Conservation (phyloP, 2,888 invertebrate species). For the Hemaris fuciformis region DNA sequence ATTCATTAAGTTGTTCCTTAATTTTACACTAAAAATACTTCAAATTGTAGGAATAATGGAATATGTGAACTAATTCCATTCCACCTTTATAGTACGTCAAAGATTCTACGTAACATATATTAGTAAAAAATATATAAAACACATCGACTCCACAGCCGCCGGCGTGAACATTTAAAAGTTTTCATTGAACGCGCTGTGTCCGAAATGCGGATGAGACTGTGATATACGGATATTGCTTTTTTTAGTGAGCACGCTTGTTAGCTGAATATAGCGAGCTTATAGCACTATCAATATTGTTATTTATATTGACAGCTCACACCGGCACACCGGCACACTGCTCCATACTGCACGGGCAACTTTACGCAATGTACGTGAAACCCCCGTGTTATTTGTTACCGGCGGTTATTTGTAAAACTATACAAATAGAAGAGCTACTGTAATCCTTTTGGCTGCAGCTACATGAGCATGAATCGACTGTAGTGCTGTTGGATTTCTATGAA, state of each 20-base stretch:
- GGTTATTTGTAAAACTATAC: too few species aligned
- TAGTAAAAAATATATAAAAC: slow-evolving; percentile 7
- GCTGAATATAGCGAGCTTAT: slow-evolving; percentile 58
- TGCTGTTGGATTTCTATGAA: too few species aligned
- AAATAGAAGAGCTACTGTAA: too few species aligned
- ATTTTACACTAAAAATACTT: too few species aligned
- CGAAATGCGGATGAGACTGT: slow-evolving; percentile 67
- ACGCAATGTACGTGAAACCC: background rate
- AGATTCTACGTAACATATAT: background rate
- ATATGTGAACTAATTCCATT: too few species aligned
- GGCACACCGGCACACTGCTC: background rate
- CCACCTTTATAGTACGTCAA: too few species aligned
- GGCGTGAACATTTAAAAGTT: slow-evolving; percentile 50
- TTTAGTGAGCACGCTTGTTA: slow-evolving; percentile 68
- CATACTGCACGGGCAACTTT: background rate
- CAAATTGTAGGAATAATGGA: too few species aligned
- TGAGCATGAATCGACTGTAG: too few species aligned
- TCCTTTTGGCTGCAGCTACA: too few species aligned
- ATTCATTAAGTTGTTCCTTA: too few species aligned
- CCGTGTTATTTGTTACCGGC: background rate
- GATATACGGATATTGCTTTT: slow-evolving; percentile 75
- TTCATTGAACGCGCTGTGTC: slow-evolving; percentile 60
- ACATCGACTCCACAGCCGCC: slow-evolving; percentile 49
- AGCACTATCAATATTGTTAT: slow-evolving; percentile 67
- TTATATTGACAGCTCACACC: slow-evolving; percentile 25